Conservation (phyloP, 1,140 invertebrate species). For the Parapsyche elsis region DNA sequence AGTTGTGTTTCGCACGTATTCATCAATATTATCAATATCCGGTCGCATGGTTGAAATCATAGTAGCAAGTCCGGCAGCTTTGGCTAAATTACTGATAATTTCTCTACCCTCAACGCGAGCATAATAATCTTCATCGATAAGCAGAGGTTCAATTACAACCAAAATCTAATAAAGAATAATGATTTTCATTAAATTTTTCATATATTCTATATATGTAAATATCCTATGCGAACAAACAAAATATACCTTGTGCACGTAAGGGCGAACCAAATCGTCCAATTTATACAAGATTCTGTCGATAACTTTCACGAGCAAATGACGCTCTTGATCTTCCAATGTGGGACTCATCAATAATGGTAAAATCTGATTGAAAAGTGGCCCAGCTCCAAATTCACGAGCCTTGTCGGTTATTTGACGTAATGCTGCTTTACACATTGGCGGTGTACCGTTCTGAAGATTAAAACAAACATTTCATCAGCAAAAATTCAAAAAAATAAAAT, state of each 20-base stretch:
- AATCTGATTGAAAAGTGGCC: conserved; percentile 99
- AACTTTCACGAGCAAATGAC: conserved; percentile 99
- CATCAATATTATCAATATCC: conserved; percentile 99
- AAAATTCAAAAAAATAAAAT: background rate
- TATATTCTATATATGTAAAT: background rate
- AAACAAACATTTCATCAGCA: background rate
- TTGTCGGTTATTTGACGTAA: conserved; percentile 98
- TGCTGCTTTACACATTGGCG: conserved; percentile 98
- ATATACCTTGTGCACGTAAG: conserved; percentile 96
- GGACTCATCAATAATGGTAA: conserved; percentile 98
- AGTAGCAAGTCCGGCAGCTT: conserved; percentile 99
- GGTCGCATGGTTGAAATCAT: conserved; percentile 99
- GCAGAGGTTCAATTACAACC: conserved; percentile 97
- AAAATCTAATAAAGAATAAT: conserved; percentile 76
- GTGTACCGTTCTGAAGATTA: conserved; percentile 87
- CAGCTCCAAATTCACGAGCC: conserved; percentile 97
- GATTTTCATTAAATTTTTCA: background rate
- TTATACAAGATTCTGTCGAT: conserved; percentile 99
- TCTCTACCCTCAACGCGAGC: conserved; percentile 98
- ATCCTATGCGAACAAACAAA: background rate
- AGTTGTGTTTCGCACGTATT: conserved; percentile 99
- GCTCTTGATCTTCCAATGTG: conserved; percentile 98
- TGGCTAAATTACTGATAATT: conserved; percentile 99
- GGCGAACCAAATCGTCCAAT: conserved; percentile 97
- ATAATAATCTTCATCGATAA: conserved; percentile 99